Percentiles rank a stretch among this genome's conserved stretches.
phyloP scores from a whole-genome alignment of 2,888 invertebrate species.

The Pollenia amentaria region DNA sequence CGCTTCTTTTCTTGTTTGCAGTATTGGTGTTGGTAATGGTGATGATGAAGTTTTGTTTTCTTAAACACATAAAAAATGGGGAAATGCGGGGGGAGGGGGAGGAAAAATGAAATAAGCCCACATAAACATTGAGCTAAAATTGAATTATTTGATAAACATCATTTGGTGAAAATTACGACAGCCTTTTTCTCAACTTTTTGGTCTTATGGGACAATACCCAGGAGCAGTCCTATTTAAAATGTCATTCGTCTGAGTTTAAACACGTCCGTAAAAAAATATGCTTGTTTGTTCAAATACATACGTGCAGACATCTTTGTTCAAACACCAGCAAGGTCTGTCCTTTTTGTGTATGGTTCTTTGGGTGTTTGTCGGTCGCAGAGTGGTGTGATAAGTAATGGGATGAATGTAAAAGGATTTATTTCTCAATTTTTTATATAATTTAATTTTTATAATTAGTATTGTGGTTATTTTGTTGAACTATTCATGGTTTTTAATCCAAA shows the following conservation, averaged over 20 bases:
- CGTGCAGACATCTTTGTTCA: neutral
- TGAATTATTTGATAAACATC: conserved; percentile 84
- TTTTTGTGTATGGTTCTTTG: neutral
- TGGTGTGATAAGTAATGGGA: conserved; percentile 25
- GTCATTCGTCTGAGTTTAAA: conserved; percentile 51
- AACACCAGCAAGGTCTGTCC: neutral
- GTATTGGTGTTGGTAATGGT: conserved; percentile 36
- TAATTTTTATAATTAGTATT: conserved; percentile 46
- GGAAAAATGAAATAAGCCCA: conserved; percentile 10
- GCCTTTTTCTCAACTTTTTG: conserved; percentile 54
- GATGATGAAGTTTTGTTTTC: conserved; percentile 37
- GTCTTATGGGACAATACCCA: conserved; percentile 38
- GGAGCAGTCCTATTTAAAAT: conserved; percentile 33
- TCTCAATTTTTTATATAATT: conserved; percentile 38
- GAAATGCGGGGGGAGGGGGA: neutral
- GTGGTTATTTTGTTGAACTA: no score
- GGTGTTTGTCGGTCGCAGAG: neutral
- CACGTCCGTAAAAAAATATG: conserved; percentile 67
- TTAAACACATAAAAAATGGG: conserved; percentile 2
- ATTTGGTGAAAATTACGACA: conserved; percentile 80
- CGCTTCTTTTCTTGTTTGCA: conserved; percentile 2
- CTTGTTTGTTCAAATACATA: neutral
- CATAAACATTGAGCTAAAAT: conserved; percentile 76
- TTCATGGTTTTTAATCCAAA: no score
- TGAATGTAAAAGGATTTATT: conserved; percentile 41